Percentiles rank a stretch among this genome's conserved stretches.
These are phyloP conservation scores for Pampusana beccarii DNA, from an alignment of 2,113 vertebrate genomes.

Conservation along the genomic window DNA sequence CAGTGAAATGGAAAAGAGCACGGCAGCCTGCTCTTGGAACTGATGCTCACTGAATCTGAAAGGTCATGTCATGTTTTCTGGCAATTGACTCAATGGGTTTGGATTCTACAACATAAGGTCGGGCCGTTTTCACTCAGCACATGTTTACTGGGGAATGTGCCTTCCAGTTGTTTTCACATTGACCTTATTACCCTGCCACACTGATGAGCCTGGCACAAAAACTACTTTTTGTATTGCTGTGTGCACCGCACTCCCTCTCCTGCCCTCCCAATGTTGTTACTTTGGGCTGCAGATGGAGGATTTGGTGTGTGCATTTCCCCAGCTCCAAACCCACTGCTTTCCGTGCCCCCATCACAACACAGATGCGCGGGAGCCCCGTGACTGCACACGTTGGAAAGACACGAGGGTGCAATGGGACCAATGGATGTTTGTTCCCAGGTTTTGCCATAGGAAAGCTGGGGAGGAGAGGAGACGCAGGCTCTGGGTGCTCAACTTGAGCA, in stretches of 20 bases:
- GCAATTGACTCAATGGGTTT: conserved; percentile 97
- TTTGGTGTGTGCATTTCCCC: not conserved
- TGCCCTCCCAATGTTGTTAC: not conserved
- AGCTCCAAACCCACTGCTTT: not conserved
- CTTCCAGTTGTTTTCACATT: conserved; percentile 90
- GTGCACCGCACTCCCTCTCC: not conserved
- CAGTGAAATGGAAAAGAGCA: conserved; percentile 90
- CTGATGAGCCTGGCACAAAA: conserved; percentile 83
- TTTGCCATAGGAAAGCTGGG: not conserved
- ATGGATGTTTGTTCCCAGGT: not conserved
- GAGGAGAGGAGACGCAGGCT: not conserved
- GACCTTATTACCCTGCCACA: conserved; percentile 93
- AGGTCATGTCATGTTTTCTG: conserved; percentile 98
- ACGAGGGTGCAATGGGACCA: not conserved
- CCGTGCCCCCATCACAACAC: not conserved
- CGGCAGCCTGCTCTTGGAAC: conserved; percentile 83
- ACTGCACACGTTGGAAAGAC: not conserved
- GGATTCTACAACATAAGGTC: conserved; percentile 91
- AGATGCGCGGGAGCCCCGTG: not conserved
- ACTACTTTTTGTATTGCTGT: conserved; percentile 35
- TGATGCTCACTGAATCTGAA: conserved; percentile 95
- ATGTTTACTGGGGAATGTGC: conserved; percentile 89
- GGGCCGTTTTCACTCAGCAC: conserved; percentile 83
- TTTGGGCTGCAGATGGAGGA: not conserved
- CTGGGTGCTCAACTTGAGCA: accelerated